Evolutionary conservation across 2,797 vertebrate species (phyloP), one percentile per base, ranked within the genome.

Genomic region (Acipenser oxyrinchus): DNA sequence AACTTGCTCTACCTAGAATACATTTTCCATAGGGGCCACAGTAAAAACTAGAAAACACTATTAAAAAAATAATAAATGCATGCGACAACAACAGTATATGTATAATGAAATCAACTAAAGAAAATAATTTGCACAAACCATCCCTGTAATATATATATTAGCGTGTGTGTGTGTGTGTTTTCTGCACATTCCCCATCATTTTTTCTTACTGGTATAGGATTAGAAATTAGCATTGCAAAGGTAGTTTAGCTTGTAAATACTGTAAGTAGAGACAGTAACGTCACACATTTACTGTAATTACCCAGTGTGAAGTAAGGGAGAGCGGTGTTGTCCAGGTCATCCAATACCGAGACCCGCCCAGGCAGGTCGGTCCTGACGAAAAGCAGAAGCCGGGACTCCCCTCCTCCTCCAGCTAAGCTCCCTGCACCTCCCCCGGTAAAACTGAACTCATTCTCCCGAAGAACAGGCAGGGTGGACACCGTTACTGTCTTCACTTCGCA

Each of bases 281-380:
- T 78, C 9, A 49, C 49, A 23, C 10, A 13, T 60, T 37, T 37
- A 2, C 23, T 37, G 23, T 37, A 37, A 91, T 93, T 89, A 99
- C 96, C 95, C 75, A 98, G 93, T 23, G 94, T 95, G 90, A 99
- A 99, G 93, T 95, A 99, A 66, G 96, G 96, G 76, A 97, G 94
- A 85, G 96, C 96, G 2, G 96, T 99, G 89, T 98, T 99, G 87
- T 98, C 95, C 80, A 99, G 91, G 86, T 98, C 96, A 87, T 99
- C 96, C 88, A 95, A 92, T 70, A 99, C 95, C 60, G 94, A 92
- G 74, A 99, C 91, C 84, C 90, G 87, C 74, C 95, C 96, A 64
- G 96, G 95, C 80, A 97, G 87, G 86, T 99, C 96, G 75, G 91
- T 97, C 72, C 94, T 89, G 77, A 99, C 92, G 87, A 97, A 95